Conservation (phyloP, 2,797 vertebrate genomes). For the Peromyscus nudipes region DNA sequence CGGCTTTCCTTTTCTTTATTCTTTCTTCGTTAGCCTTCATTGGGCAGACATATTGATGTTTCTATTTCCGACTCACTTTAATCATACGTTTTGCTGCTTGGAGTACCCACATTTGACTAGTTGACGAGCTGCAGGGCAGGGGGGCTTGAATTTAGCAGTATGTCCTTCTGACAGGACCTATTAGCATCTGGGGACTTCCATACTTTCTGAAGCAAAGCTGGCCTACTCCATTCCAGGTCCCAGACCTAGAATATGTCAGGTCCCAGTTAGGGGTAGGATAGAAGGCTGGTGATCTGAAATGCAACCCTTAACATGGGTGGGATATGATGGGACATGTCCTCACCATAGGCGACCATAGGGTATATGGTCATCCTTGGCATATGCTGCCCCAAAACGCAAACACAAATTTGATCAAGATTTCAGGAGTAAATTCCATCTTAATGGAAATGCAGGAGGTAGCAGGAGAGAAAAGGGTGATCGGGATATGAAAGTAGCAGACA, state of each 20-base stretch:
- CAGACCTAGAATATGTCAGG: background rate
- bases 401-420: background rate
- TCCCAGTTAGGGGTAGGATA: background rate
- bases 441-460: background rate
- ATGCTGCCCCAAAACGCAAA: background rate
- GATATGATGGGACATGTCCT: rapidly evolving
- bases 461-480: background rate
- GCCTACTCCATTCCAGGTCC: background rate
- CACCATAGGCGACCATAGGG: background rate
- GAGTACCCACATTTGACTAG: background rate
- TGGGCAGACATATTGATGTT: background rate
- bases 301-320: background rate
- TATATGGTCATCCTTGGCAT: background rate
- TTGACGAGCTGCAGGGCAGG: background rate
- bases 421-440: background rate
- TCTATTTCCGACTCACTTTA: background rate
- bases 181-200: background rate
- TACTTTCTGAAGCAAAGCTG: background rate
- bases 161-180: background rate
- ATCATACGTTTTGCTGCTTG: background rate
- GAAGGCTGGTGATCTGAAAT: background rate
- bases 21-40: background rate
- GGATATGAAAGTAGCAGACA: background rate
- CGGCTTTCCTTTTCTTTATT: background rate
- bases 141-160: background rate